phyloP scores from a whole-genome alignment of 2,797 vertebrate species.

The Syncerus caffer region DNA sequence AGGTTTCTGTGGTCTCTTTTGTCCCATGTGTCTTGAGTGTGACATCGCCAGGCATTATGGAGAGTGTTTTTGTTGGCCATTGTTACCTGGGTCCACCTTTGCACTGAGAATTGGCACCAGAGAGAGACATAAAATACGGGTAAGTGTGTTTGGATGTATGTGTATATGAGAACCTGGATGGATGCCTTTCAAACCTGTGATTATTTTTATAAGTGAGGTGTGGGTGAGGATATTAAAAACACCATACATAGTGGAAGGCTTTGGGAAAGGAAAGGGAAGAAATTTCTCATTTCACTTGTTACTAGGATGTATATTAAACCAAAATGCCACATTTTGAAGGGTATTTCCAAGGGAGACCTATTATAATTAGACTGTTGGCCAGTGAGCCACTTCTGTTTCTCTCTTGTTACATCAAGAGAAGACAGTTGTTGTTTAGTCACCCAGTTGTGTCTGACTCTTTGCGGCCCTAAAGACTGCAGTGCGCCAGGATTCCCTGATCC shows the following conservation, averaged over 20 bases:
- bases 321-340: background rate
- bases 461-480: background rate
- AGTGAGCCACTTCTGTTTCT: background rate
- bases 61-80: slow-evolving; percentile 87
- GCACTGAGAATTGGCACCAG: slow-evolving; percentile 89
- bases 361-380: background rate
- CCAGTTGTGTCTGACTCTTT: background rate
- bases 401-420: background rate
- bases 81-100: slow-evolving; percentile 89
- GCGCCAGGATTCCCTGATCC: background rate
- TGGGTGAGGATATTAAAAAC: background rate
- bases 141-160: slow-evolving; percentile 76
- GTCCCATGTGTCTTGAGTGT: slow-evolving; percentile 87
- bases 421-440: background rate
- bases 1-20: slow-evolving; percentile 86
- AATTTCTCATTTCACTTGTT: slow-evolving; percentile 14
- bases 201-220: background rate
- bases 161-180: background rate
- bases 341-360: background rate
- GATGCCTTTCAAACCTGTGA: background rate
- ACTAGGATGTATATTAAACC: background rate
- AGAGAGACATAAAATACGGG: slow-evolving; percentile 90
- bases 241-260: background rate
- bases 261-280: slow-evolving; percentile 3
- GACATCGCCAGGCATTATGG: slow-evolving; percentile 87